Evolutionary conservation across 2,113 vertebrate species (phyloP).

Genomic region (Garra rufa): DNA sequence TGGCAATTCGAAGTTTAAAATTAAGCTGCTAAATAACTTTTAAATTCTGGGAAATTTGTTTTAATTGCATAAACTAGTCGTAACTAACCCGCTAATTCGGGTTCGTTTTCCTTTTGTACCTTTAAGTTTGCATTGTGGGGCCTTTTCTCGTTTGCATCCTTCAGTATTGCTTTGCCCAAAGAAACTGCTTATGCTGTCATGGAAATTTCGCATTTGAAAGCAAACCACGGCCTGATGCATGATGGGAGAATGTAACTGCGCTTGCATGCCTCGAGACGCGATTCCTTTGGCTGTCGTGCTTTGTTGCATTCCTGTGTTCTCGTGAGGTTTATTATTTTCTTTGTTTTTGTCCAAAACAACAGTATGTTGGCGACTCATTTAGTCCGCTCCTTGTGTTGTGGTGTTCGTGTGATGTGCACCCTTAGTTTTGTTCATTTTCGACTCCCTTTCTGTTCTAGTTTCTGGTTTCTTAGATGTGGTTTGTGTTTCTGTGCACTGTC

Average conservation of each 20-base stretch:
- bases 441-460: slow-evolving; percentile 67
- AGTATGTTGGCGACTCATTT: slow-evolving; percentile 70
- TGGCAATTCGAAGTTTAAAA: slow-evolving; percentile 64
- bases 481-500: slow-evolving; percentile 62
- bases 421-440: slow-evolving; percentile 65
- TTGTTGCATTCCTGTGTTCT: slow-evolving; percentile 71
- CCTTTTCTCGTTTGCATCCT: slow-evolving; percentile 95
- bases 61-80: slow-evolving; percentile 72
- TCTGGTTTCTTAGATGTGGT: slow-evolving; percentile 75
- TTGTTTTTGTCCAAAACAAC: slow-evolving; percentile 59
- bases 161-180: slow-evolving; percentile 92
- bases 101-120: slow-evolving; percentile 71
- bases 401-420: slow-evolving; percentile 62
- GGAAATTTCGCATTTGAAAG: slow-evolving; percentile 87
- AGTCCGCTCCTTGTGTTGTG: slow-evolving; percentile 69
- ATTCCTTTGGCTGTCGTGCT: slow-evolving; percentile 69
- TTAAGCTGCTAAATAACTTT: slow-evolving; percentile 77
- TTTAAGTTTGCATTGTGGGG: slow-evolving; percentile 95
- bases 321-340: slow-evolving; percentile 62
- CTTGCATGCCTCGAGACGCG: slow-evolving; percentile 87
- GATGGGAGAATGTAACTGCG: slow-evolving; percentile 94
- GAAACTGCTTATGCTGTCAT: slow-evolving; percentile 86
- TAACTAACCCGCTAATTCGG: slow-evolving; percentile 82
- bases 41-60: slow-evolving; percentile 61
- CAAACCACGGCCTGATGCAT: slow-evolving; percentile 88